phyloP scores from a whole-genome alignment of 2,888 invertebrate genomes.

The Drosophila suboccidentalis region DNA sequence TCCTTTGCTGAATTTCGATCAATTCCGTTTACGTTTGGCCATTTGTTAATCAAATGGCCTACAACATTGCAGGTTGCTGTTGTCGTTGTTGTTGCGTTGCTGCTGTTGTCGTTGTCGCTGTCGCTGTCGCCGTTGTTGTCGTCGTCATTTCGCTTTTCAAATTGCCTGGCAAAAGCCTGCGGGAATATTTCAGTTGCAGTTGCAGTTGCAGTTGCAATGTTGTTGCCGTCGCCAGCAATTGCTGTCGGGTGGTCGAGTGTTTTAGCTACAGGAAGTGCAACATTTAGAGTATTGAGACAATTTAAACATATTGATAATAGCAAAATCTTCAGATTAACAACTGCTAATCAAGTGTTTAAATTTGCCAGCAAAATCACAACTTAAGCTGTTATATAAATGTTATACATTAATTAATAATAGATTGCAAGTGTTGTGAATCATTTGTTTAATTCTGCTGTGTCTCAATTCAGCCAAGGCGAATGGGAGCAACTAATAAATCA shows the following conservation, averaged over 20 bases:
- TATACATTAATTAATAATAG: slow-evolving; percentile 9
- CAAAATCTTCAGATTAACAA: neutral
- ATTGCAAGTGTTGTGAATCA: slow-evolving; percentile 5
- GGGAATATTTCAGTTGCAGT: slow-evolving; percentile 55
- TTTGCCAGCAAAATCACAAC: neutral
- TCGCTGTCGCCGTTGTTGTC: slow-evolving; percentile 56
- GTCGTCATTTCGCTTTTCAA: slow-evolving; percentile 79
- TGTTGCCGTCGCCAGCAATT: slow-evolving; percentile 33
- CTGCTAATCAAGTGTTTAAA: neutral
- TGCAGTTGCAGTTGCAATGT: slow-evolving; percentile 39
- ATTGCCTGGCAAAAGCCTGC: slow-evolving; percentile 74
- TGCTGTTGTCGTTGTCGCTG: slow-evolving; percentile 26
- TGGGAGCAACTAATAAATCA: slow-evolving; percentile 43
- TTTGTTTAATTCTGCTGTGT: slow-evolving; percentile 5
- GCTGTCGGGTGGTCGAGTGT: slow-evolving; percentile 61
- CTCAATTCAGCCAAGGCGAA: slow-evolving; percentile 4
- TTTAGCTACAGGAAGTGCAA: slow-evolving; percentile 58
- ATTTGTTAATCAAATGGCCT: slow-evolving; percentile 84
- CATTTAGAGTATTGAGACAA: slow-evolving; percentile 40
- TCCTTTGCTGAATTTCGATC: slow-evolving; percentile 79
- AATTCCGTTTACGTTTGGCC: slow-evolving; percentile 78
- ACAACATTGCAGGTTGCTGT: slow-evolving; percentile 68
- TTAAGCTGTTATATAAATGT: slow-evolving; percentile 6
- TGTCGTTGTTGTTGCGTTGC: slow-evolving; percentile 34
- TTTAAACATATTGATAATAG: slow-evolving; percentile 3